These are phyloP conservation scores for Cataglyphis livida DNA, from an alignment of 2,888 invertebrate genomes.

Conservation along the genomic window DNA sequence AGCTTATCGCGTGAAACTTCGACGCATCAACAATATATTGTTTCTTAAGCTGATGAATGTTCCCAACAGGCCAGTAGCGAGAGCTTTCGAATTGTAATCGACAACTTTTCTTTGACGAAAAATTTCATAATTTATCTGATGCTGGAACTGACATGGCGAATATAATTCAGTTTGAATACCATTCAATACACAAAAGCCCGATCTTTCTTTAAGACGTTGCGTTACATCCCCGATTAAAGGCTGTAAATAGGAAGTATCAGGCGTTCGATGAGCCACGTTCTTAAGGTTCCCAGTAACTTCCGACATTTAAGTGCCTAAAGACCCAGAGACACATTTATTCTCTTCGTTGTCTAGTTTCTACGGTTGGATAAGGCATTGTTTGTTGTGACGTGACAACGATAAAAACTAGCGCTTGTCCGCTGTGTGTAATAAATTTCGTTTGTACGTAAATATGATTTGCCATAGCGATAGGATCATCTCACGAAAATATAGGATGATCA, in stretches of 20 bases:
- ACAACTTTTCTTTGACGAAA: slow-evolving; percentile 22
- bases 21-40: background rate
- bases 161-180: slow-evolving; percentile 6
- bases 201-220: slow-evolving; percentile 11
- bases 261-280: slow-evolving; percentile 65
- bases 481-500: slow-evolving; percentile 5
- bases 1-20: background rate
- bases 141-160: slow-evolving; percentile 37
- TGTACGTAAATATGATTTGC: background rate
- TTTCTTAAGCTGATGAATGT: slow-evolving; percentile 25
- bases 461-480: background rate
- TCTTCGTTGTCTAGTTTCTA: slow-evolving; percentile 70
- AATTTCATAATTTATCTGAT: slow-evolving; percentile 17
- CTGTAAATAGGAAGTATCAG: slow-evolving; percentile 74
- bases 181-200: slow-evolving; percentile 17
- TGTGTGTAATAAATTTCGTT: background rate
- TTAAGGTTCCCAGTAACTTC: slow-evolving; percentile 69
- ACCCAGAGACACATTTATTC: slow-evolving; percentile 65
- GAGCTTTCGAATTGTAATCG: slow-evolving; percentile 41
- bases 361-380: slow-evolving; percentile 67
- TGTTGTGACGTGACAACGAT: slow-evolving; percentile 22
- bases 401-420: slow-evolving; percentile 12
- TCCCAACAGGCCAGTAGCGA: slow-evolving; percentile 45
- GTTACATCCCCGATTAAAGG: slow-evolving; percentile 63
- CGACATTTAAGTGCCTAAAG: slow-evolving; percentile 74